Base-by-base conservation (phyloP, 2,113 vertebrate species). In the Neoarius graeffei region DNA sequence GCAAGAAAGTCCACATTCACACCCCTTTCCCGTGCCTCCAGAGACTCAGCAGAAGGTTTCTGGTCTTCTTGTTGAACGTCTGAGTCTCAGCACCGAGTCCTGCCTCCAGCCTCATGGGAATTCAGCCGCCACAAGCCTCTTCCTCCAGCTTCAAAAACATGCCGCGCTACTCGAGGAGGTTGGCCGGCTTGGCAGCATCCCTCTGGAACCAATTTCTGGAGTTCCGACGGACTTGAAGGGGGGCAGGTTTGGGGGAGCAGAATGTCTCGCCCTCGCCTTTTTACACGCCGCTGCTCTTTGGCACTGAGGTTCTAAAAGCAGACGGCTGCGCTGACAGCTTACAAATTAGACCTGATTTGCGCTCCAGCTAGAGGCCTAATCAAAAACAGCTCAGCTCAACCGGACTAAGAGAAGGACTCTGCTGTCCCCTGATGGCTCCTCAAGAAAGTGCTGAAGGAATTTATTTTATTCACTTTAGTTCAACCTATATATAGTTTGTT, bases 321-420 rank as follows among this genome's bases (percentile, higher is more conserved):
- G 93, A 93, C 94, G 93, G 93, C 93, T 93, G 95, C 93, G 94
- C 94, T 95, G 95, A 96, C 95, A 95, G 94, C 93, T 95, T 93
- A 96, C 95, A 96, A 95, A 95, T 95, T 95, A 95, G 95, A 92
- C 88, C 92, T 95, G 95, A 95, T 95, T 95, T 86, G 83, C 57
- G 84, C 86, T 23, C 73, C 7, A 91, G 93, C 94, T 93, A 94
- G 91, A 81, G 91, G 89, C 84, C 86, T 93, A 92, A 94, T 93
- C 87, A 87, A 93, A 94, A 93, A 89, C 94, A 94, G 94, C 85
- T 89, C 91, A 56, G 64, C n/a, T 57, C 62, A 6, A 56, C 76
- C 48, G 35, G 54, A 83, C 76, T 87, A 77, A 89, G 17, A 57
- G 23, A 57, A 84, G 92, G 71, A 86, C 81, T 92, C 83, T 95